Evolutionary conservation across 2,113 vertebrate genomes (phyloP).

Genomic region (Ciconia maguari): DNA sequence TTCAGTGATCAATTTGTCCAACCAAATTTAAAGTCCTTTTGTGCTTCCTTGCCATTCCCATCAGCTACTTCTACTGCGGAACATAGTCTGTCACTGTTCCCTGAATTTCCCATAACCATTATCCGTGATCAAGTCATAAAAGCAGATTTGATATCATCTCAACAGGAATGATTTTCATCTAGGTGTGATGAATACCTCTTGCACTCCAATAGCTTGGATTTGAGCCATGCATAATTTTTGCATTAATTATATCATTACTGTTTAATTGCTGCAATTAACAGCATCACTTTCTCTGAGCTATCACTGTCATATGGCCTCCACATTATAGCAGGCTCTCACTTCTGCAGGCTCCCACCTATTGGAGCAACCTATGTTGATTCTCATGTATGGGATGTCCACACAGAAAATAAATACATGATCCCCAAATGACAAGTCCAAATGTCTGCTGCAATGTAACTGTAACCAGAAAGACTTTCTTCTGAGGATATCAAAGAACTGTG

Average conservation of each 20-base stretch:
- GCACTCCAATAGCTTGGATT: slow-evolving; percentile 13
- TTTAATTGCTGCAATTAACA: slow-evolving; percentile 50
- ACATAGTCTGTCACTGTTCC: background rate
- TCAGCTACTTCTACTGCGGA: background rate
- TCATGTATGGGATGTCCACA: background rate
- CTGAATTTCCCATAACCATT: background rate
- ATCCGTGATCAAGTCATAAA: background rate
- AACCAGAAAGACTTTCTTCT: background rate
- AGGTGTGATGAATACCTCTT: slow-evolving; percentile 15
- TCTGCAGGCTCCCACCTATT: background rate
- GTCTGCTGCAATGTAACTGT: background rate
- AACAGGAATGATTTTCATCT: slow-evolving; percentile 19
- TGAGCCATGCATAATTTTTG: slow-evolving; percentile 53
- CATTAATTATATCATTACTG: slow-evolving; percentile 37
- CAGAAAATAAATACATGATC: background rate
- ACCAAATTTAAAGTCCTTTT: background rate
- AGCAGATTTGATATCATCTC: background rate
- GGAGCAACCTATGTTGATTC: background rate
- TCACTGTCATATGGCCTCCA: background rate
- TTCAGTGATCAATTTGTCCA: background rate
- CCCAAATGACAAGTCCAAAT: background rate
- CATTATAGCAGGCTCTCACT: background rate
- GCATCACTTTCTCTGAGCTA: slow-evolving; percentile 27
- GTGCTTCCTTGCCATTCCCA: background rate
- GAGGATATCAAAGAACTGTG: background rate